phyloP scores from a whole-genome alignment of 2,113 vertebrate genomes.

The Nesoenas mayeri region DNA sequence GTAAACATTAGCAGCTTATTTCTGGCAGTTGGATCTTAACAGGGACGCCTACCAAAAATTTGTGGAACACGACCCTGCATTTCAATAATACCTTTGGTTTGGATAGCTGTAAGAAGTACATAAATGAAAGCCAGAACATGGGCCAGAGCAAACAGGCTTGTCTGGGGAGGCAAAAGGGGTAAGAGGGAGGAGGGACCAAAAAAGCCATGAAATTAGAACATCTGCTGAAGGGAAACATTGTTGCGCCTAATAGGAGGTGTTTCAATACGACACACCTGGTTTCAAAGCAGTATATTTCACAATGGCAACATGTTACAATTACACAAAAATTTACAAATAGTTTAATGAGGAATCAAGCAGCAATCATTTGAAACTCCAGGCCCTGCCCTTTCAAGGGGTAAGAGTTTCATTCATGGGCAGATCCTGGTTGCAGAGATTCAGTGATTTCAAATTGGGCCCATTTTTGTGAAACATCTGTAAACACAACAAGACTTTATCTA shows the following conservation, averaged over 20 bases:
- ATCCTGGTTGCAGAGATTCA: too few species aligned
- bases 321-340: too few species aligned
- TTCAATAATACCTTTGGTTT: conserved; percentile 49
- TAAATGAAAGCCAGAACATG: background rate
- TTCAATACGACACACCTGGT: too few species aligned
- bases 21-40: background rate
- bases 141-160: background rate
- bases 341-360: too few species aligned
- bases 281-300: too few species aligned
- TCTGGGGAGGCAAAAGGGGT: background rate
- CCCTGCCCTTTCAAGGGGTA: too few species aligned
- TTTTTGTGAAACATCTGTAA: too few species aligned
- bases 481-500: background rate
- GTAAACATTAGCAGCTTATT: conserved; percentile 5
- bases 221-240: background rate
- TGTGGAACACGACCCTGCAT: background rate
- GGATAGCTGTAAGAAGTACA: background rate
- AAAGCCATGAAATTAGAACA: background rate
- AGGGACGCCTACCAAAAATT: conserved; percentile 10
- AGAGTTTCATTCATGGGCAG: too few species aligned
- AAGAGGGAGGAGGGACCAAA: background rate
- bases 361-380: too few species aligned
- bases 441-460: too few species aligned
- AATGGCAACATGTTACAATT: too few species aligned
- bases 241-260: background rate